Evolutionary conservation across 2,113 vertebrate species (phyloP).

Genomic region (Cariama cristata): DNA sequence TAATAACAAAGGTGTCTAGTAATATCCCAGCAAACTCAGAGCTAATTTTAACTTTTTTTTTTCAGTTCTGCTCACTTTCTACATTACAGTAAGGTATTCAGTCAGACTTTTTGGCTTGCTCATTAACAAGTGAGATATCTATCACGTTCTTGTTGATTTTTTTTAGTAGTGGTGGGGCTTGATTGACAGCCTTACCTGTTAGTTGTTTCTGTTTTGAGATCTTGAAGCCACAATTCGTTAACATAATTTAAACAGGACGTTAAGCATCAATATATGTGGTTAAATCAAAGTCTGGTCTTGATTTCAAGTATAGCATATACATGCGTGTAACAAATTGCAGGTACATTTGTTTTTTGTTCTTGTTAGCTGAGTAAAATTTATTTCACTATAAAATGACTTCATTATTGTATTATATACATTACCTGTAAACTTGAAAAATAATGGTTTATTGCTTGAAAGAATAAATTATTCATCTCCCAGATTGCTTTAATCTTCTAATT

Average conservation of each 20-base stretch:
- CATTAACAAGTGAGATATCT: not conserved
- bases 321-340: not conserved
- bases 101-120: not conserved
- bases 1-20: not conserved
- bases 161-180: not conserved
- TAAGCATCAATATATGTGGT: not conserved
- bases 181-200: not conserved
- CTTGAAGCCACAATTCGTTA: not conserved
- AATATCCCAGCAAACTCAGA: not conserved
- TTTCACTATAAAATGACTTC: not conserved
- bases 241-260: not conserved
- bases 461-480: not conserved
- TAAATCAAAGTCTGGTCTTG: not conserved
- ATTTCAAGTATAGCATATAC: not conserved
- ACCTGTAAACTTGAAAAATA: not conserved
- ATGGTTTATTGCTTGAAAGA: not conserved
- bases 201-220: not conserved
- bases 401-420: not conserved
- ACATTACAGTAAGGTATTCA: not conserved
- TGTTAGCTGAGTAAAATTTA: not conserved
- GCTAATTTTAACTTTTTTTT: not conserved
- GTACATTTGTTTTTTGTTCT: not conserved
- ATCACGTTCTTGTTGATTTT: not conserved
- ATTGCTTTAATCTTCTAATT: not conserved
- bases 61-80: not conserved